Conservation (phyloP, 2,113 vertebrate species). For the Laterallus jamaicensis region DNA sequence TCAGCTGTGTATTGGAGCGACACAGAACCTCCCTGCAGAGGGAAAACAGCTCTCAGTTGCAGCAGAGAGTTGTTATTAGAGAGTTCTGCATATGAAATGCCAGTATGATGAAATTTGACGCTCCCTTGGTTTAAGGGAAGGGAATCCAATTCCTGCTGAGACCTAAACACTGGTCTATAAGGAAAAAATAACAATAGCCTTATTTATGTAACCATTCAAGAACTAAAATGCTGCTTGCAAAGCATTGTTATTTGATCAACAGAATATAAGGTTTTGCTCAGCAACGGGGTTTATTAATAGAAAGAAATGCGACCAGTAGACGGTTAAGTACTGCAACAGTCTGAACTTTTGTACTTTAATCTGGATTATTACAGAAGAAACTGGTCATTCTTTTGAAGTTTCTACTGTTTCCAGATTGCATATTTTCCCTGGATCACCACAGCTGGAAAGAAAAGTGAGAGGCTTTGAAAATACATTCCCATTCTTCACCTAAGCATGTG, state of each 20-base stretch:
- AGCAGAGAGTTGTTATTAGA: fast-evolving
- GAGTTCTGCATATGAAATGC: not conserved
- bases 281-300: not conserved
- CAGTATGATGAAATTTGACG: not conserved
- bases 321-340: not conserved
- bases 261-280: not conserved
- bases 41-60: not conserved
- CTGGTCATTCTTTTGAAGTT: not conserved
- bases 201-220: not conserved
- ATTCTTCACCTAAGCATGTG: not conserved
- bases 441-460: not conserved
- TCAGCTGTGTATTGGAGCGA: not conserved
- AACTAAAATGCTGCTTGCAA: not conserved
- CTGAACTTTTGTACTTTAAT: not conserved
- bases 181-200: not conserved
- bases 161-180: not conserved
- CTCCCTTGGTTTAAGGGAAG: not conserved
- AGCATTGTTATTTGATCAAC: not conserved
- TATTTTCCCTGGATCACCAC: not conserved
- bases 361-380: not conserved
- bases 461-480: not conserved
- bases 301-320: not conserved
- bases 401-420: not conserved
- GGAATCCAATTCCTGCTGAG: not conserved
- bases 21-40: not conserved